phyloP scores from a whole-genome alignment of 2,888 invertebrate genomes.

The Troides aeacus region DNA sequence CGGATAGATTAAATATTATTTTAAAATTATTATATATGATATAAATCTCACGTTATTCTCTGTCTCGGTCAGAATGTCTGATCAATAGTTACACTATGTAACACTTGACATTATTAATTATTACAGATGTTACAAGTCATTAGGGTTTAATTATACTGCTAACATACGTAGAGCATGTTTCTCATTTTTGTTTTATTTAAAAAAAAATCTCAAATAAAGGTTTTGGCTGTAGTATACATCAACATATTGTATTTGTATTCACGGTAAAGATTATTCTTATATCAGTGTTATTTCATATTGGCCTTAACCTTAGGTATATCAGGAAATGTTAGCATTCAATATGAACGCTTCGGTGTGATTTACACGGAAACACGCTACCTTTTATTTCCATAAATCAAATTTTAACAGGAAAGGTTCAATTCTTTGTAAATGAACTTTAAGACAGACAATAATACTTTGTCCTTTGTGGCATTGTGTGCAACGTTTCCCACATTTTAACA shows the following conservation, averaged over 20 bases:
- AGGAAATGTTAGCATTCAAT: constrained; percentile 4
- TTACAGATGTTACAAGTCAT: no score
- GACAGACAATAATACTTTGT: not conserved
- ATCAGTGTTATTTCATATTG: not conserved
- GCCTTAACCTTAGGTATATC: not conserved
- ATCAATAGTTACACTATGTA: no score
- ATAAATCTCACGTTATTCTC: no score
- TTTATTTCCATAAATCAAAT: constrained; percentile 7
- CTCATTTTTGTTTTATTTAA: no score
- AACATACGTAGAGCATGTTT: no score
- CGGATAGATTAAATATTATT: no score
- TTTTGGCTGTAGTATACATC: not conserved
- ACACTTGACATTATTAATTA: no score
- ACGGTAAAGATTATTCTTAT: not conserved
- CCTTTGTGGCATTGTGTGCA: not conserved
- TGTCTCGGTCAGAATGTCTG: no score
- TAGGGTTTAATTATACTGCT: no score
- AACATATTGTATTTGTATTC: not conserved
- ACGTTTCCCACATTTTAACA: not conserved
- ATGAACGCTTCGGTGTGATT: constrained; percentile 2
- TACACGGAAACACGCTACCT: not conserved
- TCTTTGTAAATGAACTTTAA: constrained; percentile 25
- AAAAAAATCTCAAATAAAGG: no score
- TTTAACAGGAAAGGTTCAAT: constrained; percentile 23
- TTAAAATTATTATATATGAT: no score